Evolutionary conservation across 1,140 invertebrate species (phyloP).

Genomic region (Nilaparvata lugens): DNA sequence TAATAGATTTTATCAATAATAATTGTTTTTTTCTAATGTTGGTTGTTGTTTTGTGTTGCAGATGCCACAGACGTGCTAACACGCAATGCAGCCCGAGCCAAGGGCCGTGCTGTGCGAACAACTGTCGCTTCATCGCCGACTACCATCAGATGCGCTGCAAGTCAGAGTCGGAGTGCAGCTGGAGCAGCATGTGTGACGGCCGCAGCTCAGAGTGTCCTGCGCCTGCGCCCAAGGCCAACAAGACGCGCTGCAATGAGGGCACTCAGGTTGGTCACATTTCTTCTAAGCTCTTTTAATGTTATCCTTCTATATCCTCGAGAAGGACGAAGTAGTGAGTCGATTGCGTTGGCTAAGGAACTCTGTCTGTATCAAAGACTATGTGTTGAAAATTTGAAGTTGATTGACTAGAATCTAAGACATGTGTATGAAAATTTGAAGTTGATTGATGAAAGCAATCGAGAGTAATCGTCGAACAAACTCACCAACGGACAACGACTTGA

Average conservation of each 20-base stretch:
- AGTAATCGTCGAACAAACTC: too few species aligned
- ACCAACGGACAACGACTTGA: too few species aligned
- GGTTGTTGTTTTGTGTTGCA: too few species aligned
- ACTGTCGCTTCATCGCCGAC: constrained; percentile 67
- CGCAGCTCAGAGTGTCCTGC: constrained; percentile 75
- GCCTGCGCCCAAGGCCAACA: constrained; percentile 63
- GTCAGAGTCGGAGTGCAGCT: constrained; percentile 80
- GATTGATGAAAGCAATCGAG: too few species aligned
- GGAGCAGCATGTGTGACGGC: constrained; percentile 76
- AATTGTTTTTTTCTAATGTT: too few species aligned
- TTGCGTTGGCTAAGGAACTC: not conserved
- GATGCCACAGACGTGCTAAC: constrained; percentile 47
- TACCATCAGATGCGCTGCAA: constrained; percentile 61
- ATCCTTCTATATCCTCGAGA: too few species aligned
- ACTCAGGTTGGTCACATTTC: constrained; percentile 51
- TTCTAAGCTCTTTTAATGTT: constrained; percentile 15
- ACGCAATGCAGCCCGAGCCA: constrained; percentile 90
- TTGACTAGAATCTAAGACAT: too few species aligned
- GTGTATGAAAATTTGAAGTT: too few species aligned
- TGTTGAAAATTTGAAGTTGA: too few species aligned
- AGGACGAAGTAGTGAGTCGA: constrained; percentile 3
- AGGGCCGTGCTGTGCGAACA: constrained; percentile 79
- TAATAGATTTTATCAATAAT: too few species aligned
- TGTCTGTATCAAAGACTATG: too few species aligned
- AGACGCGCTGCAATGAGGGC: constrained; percentile 76